Evolutionary conservation across 2,888 invertebrate genomes (phyloP).

Genomic region (Apamea crenata): DNA sequence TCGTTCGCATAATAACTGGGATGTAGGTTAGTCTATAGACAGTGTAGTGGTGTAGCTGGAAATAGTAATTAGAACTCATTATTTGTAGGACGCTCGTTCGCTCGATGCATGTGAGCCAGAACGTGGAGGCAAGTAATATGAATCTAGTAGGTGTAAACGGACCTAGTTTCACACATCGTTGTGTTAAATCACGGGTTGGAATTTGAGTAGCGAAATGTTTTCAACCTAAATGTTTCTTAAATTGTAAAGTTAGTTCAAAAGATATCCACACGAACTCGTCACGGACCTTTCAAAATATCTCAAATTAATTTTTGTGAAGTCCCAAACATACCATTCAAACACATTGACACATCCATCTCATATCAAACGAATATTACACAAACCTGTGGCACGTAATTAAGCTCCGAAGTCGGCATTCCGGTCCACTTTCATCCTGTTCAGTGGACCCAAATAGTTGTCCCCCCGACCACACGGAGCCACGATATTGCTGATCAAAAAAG

Average conservation of each 20-base stretch:
- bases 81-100: conserved; percentile 34
- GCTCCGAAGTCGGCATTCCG: conserved; percentile 68
- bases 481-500: conserved; percentile 77
- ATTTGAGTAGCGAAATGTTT: background rate
- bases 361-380: conserved; percentile 62
- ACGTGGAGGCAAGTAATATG: conserved; percentile 20
- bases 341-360: conserved; percentile 63
- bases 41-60: conserved; percentile 15
- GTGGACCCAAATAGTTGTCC: conserved; percentile 76
- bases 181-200: background rate
- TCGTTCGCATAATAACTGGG: conserved; percentile 38
- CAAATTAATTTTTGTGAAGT: background rate
- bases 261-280: background rate
- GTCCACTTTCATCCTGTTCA: conserved; percentile 76
- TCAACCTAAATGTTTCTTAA: background rate
- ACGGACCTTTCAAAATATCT: background rate
- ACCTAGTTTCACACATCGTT: background rate
- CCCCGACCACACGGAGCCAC: conserved; percentile 68
- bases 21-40: conserved; percentile 45
- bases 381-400: conserved; percentile 73
- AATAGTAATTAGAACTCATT: conserved; percentile 53
- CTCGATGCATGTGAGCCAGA: conserved; percentile 4
- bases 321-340: conserved; percentile 18
- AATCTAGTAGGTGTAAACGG: conserved; percentile 15
- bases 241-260: background rate